phyloP scores from a whole-genome alignment of 2,888 invertebrate genomes.

The Matsumyia berberina region DNA sequence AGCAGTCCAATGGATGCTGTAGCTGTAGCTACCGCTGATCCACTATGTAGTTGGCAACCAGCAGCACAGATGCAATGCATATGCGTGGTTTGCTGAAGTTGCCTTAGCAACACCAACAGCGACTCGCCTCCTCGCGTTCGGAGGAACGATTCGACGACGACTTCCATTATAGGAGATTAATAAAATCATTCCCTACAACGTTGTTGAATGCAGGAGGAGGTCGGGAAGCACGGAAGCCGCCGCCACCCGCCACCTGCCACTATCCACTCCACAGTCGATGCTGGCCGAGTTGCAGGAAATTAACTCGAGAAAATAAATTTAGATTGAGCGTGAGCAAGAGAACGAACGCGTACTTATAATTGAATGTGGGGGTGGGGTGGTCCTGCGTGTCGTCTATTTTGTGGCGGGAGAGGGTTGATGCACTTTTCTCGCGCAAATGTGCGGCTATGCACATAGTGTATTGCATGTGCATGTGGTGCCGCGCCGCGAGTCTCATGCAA shows the following conservation, averaged over 20 bases:
- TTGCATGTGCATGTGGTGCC: conserved; percentile 3
- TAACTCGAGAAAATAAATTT: conserved; percentile 74
- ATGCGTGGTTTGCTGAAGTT: conserved; percentile 27
- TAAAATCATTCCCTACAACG: conserved; percentile 69
- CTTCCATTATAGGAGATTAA: conserved; percentile 75
- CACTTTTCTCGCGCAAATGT: conserved; percentile 62
- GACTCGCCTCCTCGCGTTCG: conserved; percentile 43
- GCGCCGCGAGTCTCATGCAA: conserved; percentile 54
- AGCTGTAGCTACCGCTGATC: conserved; percentile 1
- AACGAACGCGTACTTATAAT: conserved; percentile 67
- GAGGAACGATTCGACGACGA: conserved; percentile 48
- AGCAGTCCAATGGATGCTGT: conserved; percentile 1
- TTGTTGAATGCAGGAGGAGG: conserved; percentile 17
- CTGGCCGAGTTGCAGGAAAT: conserved; percentile 71
- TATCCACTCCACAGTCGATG: conserved; percentile 15
- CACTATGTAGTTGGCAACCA: too few species aligned
- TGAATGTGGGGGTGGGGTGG: conserved; percentile 44
- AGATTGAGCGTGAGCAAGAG: conserved; percentile 71
- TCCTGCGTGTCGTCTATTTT: conserved; percentile 34
- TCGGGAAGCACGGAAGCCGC: not conserved
- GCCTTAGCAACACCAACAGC: conserved; percentile 44
- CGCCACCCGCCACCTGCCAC: too few species aligned
- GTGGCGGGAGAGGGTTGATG: conserved; percentile 64
- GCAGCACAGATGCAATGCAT: conserved; percentile 1
- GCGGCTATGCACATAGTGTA: not conserved